Percentiles rank a stretch among this genome's conserved stretches.
Conservation (phyloP, 2,113 vertebrate species). For the Isurus oxyrinchus region DNA sequence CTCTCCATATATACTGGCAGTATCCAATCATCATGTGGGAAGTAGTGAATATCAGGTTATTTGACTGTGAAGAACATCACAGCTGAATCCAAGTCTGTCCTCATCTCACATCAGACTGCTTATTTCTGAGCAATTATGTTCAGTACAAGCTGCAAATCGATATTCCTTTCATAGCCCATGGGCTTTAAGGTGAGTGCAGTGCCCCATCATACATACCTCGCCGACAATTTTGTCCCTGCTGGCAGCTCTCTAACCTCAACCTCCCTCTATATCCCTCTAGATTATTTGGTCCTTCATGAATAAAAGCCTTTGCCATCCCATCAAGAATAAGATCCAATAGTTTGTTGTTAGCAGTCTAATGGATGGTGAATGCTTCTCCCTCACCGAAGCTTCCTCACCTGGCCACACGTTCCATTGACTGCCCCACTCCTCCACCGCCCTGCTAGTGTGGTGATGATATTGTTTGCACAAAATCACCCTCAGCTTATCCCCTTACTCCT, state of each 20-base stretch:
- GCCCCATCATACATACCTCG: no score
- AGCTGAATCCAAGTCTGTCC: no score
- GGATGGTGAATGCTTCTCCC: not conserved
- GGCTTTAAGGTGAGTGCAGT: no score
- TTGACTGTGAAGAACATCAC: no score
- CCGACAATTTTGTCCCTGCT: not conserved
- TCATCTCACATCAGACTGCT: no score
- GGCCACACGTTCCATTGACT: no score
- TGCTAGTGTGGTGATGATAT: not conserved
- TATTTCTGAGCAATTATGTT: no score
- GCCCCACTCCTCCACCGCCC: no score
- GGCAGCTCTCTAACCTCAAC: not conserved
- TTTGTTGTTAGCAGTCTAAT: not conserved
- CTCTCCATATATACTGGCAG: no score
- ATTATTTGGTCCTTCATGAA: not conserved
- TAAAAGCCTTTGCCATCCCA: not conserved
- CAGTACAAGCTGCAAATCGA: not conserved
- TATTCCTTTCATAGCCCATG: not conserved
- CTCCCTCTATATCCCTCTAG: not conserved
- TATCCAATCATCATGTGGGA: no score
- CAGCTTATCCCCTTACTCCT: not conserved
- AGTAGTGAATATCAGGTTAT: no score
- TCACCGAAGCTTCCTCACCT: no score
- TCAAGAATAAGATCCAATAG: not conserved
- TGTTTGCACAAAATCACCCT: not conserved